A percentile compares a stretch with the other conserved stretches of the same genome.
These are phyloP conservation scores for Caenorhabditis remanei DNA, from an alignment of 1,140 invertebrate species.

Conservation along the genomic window DNA sequence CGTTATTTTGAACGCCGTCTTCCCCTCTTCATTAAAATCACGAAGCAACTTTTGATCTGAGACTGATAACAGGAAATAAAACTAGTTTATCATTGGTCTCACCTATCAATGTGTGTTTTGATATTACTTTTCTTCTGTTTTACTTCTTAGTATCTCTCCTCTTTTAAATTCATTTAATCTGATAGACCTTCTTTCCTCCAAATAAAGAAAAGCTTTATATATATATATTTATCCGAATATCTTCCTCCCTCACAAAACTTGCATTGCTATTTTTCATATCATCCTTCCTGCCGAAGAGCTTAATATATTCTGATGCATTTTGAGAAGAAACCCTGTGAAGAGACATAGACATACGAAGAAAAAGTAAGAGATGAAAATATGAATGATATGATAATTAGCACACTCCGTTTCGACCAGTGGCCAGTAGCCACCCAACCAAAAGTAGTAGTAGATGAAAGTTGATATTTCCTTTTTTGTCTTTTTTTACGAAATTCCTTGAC, in stretches of 20 bases:
- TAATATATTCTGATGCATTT: conserved; percentile 25
- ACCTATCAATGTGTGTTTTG: not conserved
- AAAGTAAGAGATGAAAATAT: not conserved
- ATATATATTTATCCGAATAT: not conserved
- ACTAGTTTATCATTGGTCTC: conserved; percentile 19
- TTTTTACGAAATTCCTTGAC: too few species aligned
- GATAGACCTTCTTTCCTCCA: not conserved
- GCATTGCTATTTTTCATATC: too few species aligned
- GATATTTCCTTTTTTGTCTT: too few species aligned
- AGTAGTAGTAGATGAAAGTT: too few species aligned
- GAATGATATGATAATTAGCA: not conserved
- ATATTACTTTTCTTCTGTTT: not conserved
- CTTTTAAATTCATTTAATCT: not conserved
- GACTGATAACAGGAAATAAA: not conserved
- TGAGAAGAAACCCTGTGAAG: not conserved
- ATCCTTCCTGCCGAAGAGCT: not conserved
- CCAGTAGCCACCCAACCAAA: not conserved
- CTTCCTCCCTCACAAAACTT: not conserved
- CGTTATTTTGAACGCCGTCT: too few species aligned
- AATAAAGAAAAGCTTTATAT: not conserved
- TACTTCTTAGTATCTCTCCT: not conserved
- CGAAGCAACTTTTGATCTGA: too few species aligned
- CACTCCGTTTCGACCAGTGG: not conserved
- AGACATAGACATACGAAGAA: not conserved
- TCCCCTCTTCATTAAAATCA: too few species aligned